phyloP scores from a whole-genome alignment of 2,113 vertebrate genomes.

The Alligator mississippiensis region DNA sequence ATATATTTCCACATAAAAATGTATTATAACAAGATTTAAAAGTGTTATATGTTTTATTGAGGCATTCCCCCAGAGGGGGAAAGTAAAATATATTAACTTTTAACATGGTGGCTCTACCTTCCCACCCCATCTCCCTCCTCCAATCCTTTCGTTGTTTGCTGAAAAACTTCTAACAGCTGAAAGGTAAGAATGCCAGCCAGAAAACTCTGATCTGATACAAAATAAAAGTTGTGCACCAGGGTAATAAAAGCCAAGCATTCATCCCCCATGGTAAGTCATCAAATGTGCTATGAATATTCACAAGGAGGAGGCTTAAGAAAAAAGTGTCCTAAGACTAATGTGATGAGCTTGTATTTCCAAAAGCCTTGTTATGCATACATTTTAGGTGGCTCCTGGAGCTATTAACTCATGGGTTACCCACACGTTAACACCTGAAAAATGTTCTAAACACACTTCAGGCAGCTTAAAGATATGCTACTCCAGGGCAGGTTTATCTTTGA shows the following conservation, averaged over 20 bases:
- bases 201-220: constrained; percentile 50
- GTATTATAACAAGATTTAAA: constrained; percentile 68
- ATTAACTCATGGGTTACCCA: too few relatives aligned
- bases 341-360: neutral
- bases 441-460: too few relatives aligned
- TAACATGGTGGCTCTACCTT: constrained; percentile 60
- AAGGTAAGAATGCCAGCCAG: constrained; percentile 55
- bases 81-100: constrained; percentile 58
- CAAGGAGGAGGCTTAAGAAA: neutral
- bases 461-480: too few relatives aligned
- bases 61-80: constrained; percentile 53
- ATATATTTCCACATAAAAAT: constrained; percentile 61
- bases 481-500: too few relatives aligned
- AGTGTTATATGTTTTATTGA: constrained; percentile 44
- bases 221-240: constrained; percentile 40
- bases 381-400: too few relatives aligned
- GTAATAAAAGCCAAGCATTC: constrained; percentile 28
- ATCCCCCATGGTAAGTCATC: neutral
- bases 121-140: neutral
- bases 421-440: too few relatives aligned
- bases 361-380: too few relatives aligned
- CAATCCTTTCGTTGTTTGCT: constrained; percentile 39
- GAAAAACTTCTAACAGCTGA: constrained; percentile 54
- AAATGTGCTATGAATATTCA: neutral
- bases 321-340: neutral